phyloP scores from a whole-genome alignment of 2,113 vertebrate species.

The Lepisosteus osseus region DNA sequence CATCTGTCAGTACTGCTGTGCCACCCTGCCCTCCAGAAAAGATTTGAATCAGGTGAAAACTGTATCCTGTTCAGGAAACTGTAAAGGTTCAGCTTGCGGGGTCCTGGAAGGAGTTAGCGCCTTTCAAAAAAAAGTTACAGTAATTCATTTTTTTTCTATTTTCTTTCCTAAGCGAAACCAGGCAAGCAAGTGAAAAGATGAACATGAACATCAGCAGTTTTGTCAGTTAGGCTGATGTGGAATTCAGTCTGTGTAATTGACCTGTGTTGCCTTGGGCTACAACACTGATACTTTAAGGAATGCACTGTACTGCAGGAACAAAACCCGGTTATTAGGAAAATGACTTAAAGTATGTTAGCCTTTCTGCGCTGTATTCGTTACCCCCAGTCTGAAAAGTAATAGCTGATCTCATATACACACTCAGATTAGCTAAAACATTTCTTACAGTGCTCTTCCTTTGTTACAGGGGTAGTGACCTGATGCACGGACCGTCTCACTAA shows the following conservation, averaged over 20 bases:
- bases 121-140: background rate
- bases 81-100: no score
- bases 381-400: background rate
- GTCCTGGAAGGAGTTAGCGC: no score
- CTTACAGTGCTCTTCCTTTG: no score
- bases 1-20: no score
- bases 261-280: slow-evolving; percentile 15
- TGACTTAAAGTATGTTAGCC: background rate
- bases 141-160: background rate
- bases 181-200: background rate
- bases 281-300: background rate
- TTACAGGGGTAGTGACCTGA: no score
- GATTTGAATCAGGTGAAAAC: no score
- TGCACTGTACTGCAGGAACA: background rate
- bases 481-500: no score
- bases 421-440: no score
- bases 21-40: no score
- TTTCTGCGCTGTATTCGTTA: background rate
- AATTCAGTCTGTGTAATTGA: slow-evolving; percentile 23
- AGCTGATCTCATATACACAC: background rate
- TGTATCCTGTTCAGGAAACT: no score
- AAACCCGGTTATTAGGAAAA: background rate
- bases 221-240: slow-evolving; percentile 18
- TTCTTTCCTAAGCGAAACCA: background rate
- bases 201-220: slow-evolving; percentile 13